Percentiles rank a stretch among this genome's conserved stretches.
These are phyloP conservation scores for Aphidius colemani DNA, from an alignment of 2,888 invertebrate species.

Conservation along the genomic window DNA sequence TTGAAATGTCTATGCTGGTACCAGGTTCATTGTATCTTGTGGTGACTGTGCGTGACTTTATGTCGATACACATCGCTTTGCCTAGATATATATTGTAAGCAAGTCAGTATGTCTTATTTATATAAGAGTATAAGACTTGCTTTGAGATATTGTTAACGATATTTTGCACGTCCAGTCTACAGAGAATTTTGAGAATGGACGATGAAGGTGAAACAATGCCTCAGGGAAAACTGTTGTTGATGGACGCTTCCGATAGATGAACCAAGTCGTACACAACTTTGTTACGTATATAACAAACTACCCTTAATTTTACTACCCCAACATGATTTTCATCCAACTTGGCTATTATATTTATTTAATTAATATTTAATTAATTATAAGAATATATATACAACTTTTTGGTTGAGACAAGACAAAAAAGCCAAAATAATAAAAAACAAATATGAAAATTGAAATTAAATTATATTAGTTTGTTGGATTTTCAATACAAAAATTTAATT, in stretches of 20 bases:
- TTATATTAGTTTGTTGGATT: no score
- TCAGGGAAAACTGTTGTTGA: conserved; percentile 52
- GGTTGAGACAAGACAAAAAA: no score
- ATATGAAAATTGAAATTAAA: no score
- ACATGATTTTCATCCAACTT: conserved; percentile 14
- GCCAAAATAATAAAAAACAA: no score
- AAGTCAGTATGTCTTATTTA: no score
- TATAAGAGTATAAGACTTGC: background rate
- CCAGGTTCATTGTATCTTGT: background rate
- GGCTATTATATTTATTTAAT: conserved; percentile 56
- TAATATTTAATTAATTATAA: conserved; percentile 32
- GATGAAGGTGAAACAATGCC: conserved; percentile 52
- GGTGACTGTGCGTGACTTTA: conserved; percentile 21
- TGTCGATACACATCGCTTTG: conserved; percentile 14
- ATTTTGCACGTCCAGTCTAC: conserved; percentile 40
- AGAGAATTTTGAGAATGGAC: conserved; percentile 40
- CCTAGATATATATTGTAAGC: background rate
- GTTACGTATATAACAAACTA: conserved; percentile 19
- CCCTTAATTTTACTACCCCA: conserved; percentile 3
- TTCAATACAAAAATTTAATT: no score
- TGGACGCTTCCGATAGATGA: conserved; percentile 56
- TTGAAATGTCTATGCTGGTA: background rate
- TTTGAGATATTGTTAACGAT: conserved; percentile 14
- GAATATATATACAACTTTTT: no score
- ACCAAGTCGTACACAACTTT: background rate